Percentiles rank a stretch among this genome's conserved stretches.
Conservation (phyloP, 2,113 vertebrate genomes). For the Tachycineta bicolor region DNA sequence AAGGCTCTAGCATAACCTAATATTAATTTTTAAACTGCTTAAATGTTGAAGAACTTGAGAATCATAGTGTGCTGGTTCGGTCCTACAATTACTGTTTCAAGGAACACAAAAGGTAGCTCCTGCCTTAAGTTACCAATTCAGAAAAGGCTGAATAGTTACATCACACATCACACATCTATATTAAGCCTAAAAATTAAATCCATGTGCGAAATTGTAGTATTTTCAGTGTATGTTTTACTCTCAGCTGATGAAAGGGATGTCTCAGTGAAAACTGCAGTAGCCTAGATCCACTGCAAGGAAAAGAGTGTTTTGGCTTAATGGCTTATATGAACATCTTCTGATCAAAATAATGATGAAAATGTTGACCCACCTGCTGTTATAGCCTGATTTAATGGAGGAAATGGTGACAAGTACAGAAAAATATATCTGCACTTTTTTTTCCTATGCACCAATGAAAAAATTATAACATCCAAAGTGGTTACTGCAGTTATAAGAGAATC, state of each 20-base stretch:
- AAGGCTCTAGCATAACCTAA: neutral
- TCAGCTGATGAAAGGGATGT: neutral
- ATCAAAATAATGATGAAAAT: neutral
- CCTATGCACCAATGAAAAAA: neutral
- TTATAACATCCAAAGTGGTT: neutral
- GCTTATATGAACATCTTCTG: neutral
- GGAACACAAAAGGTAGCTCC: neutral
- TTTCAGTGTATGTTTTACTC: neutral
- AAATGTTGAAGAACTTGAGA: neutral
- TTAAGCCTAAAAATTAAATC: neutral
- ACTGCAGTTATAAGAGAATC: neutral
- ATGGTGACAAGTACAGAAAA: neutral
- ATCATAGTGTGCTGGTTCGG: neutral
- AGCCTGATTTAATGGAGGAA: neutral
- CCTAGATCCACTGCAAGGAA: neutral
- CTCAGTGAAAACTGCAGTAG: neutral
- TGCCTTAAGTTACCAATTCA: neutral
- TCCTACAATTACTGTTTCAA: neutral
- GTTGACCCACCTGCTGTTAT: neutral
- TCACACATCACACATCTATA: neutral
- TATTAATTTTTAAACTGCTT: neutral
- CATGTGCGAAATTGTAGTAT: neutral
- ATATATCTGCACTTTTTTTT: neutral
- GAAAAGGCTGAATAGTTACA: neutral
- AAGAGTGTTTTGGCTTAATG: neutral